These are phyloP conservation scores for Alouatta palliata DNA, from an alignment of 2,113 vertebrate species.

Conservation along the genomic window DNA sequence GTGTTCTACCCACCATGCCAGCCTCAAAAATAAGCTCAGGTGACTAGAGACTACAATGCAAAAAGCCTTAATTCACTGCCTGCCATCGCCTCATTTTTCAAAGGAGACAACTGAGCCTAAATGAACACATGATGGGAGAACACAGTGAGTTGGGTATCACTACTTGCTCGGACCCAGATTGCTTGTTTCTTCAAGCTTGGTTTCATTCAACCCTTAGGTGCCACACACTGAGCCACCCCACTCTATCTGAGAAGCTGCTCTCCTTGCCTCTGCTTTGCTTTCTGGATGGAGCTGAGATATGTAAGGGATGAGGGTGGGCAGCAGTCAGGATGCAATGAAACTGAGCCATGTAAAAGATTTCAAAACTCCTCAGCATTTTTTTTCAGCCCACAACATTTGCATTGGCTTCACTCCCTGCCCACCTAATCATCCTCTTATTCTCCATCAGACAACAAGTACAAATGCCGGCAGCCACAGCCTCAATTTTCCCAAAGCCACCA, in stretches of 20 bases:
- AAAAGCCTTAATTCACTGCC: neutral
- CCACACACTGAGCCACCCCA: neutral
- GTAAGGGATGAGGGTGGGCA: neutral
- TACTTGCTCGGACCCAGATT: neutral
- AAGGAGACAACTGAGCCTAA: neutral
- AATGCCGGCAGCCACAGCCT: conserved; percentile 12
- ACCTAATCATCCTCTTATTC: conserved; percentile 42
- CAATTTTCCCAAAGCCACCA: conserved; percentile 39
- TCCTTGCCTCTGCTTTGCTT: neutral
- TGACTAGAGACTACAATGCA: conserved; percentile 35
- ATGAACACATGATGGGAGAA: neutral
- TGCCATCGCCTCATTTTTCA: neutral
- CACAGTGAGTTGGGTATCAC: too few relatives aligned
- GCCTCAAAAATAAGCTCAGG: conserved; percentile 60
- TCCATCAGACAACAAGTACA: neutral
- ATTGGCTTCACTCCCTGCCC: conserved; percentile 48
- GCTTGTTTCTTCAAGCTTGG: neutral
- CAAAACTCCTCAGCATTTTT: conserved; percentile 47
- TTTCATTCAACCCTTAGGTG: neutral
- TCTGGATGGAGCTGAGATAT: neutral
- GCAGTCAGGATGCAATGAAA: conserved; percentile 25
- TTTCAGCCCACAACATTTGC: conserved; percentile 61
- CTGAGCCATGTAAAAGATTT: conserved; percentile 42
- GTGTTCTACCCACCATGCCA: neutral
- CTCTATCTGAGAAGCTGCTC: neutral